phyloP scores from a whole-genome alignment of 1,140 invertebrate species.

The Pararge aegeria region DNA sequence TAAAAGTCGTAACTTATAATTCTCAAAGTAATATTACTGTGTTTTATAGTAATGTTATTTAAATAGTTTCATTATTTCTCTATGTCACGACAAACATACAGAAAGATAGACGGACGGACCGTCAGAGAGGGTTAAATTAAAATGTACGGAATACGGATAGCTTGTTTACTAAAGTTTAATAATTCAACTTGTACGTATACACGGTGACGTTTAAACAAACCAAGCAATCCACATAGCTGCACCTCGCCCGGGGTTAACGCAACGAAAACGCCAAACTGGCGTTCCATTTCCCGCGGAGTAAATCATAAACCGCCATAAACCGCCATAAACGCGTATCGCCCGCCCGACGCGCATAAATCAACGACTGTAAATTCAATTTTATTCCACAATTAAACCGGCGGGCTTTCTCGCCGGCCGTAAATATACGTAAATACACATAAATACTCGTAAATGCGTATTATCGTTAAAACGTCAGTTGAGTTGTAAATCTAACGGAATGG shows the following conservation, averaged over 20 bases:
- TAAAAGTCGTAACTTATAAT: no score
- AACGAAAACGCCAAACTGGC: constrained; percentile 21
- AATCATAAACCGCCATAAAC: constrained; percentile 54
- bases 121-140: no score
- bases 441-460: constrained; percentile 75
- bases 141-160: no score
- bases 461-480: constrained; percentile 74
- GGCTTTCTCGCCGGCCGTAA: constrained; percentile 70
- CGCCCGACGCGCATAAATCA: constrained; percentile 50
- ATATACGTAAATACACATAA: constrained; percentile 73
- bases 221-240: neutral
- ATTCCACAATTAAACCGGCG: constrained; percentile 77
- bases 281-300: constrained; percentile 37
- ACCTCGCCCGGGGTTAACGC: constrained; percentile 9
- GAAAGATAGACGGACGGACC: no score
- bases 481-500: constrained; percentile 67
- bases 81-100: no score
- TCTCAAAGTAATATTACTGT: no score
- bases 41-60: no score
- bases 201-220: neutral
- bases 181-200: no score
- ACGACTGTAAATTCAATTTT: constrained; percentile 76
- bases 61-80: no score
- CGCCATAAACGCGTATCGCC: constrained; percentile 49
- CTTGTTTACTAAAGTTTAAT: no score